Percentiles rank a stretch among this genome's conserved stretches.
phyloP scores from a whole-genome alignment of 2,113 vertebrate species.

The Gnathonemus longibarbis region DNA sequence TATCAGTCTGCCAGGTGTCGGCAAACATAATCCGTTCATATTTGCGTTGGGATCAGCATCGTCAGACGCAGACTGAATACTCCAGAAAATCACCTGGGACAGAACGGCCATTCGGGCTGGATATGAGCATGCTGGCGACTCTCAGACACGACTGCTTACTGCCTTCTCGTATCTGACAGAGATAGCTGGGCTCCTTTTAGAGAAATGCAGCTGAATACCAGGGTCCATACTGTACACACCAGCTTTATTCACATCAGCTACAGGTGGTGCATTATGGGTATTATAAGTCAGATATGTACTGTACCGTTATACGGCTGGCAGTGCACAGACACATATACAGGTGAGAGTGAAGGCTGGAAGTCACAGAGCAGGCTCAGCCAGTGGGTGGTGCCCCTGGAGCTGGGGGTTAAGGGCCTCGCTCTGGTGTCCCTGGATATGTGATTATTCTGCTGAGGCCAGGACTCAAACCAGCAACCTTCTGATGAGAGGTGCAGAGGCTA shows the following conservation, averaged over 20 bases:
- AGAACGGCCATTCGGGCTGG: background rate
- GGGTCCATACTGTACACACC: no score
- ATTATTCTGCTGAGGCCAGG: background rate
- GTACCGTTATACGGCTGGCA: no score
- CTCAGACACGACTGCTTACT: background rate
- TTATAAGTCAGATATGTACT: no score
- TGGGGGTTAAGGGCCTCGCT: background rate
- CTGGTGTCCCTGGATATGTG: background rate
- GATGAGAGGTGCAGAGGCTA: background rate
- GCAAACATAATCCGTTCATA: background rate
- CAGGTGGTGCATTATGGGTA: no score
- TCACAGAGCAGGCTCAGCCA: background rate
- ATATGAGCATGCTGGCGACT: background rate
- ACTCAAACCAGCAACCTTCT: background rate
- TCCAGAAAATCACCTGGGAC: background rate
- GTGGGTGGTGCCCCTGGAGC: accelerated
- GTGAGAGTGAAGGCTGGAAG: background rate
- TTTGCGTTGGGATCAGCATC: background rate
- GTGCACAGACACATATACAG: background rate
- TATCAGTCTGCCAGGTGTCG: no score
- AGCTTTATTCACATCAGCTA: no score
- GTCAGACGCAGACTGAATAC: background rate
- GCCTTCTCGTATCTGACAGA: background rate
- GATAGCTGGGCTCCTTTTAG: background rate
- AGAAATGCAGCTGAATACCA: background rate